Evolutionary conservation across 2,113 vertebrate genomes (phyloP).

Genomic region (Nicator chloris): DNA sequence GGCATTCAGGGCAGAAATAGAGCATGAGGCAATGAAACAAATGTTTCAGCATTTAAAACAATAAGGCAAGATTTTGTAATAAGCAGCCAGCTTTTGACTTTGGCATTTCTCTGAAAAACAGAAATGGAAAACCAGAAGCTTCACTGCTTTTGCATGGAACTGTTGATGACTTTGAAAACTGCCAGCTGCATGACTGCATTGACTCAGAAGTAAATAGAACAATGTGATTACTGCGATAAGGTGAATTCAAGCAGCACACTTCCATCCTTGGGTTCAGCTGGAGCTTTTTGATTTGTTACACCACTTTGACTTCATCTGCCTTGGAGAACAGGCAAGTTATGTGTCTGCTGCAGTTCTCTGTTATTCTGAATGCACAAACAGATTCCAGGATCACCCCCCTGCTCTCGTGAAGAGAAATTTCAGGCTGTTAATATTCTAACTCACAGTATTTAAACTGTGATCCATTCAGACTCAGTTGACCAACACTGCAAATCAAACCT

Average conservation of each 20-base stretch:
- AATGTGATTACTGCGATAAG: not conserved
- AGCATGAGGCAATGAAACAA: not conserved
- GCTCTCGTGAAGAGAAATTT: not conserved
- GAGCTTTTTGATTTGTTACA: not conserved
- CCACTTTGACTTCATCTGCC: not conserved
- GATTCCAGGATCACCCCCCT: not conserved
- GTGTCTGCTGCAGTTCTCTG: not conserved
- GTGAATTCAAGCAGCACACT: not conserved
- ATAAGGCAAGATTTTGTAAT: not conserved
- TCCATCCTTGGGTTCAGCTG: not conserved
- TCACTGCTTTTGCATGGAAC: not conserved
- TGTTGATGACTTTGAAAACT: not conserved
- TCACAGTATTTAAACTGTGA: not conserved
- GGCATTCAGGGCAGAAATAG: not conserved
- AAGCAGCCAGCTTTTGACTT: not conserved
- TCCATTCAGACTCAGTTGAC: not conserved
- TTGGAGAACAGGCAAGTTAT: not conserved
- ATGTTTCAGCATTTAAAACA: not conserved
- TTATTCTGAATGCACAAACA: not conserved
- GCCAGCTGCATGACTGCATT: not conserved
- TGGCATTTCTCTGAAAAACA: not conserved
- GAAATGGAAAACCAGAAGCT: not conserved
- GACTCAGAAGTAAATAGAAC: not conserved
- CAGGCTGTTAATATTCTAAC: conserved; percentile 20
- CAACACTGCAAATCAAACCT: not conserved